These are phyloP conservation scores for Premnoplex brunnescens DNA, from an alignment of 2,797 vertebrate genomes.

Conservation along the genomic window DNA sequence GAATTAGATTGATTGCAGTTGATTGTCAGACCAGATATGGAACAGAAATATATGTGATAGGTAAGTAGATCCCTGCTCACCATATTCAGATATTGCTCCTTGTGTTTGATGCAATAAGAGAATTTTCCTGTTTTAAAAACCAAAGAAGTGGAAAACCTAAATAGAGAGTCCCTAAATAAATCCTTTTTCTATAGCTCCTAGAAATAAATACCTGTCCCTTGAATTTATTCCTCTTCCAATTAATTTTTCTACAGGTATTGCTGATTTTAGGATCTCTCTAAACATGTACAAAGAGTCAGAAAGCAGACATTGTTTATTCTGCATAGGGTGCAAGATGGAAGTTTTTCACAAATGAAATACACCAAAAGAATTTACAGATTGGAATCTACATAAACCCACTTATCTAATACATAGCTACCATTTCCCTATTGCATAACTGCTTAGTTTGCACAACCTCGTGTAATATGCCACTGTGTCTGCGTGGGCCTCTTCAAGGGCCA, in stretches of 20 bases:
- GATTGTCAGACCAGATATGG: background rate
- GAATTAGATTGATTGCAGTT: background rate
- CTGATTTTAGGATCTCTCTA: background rate
- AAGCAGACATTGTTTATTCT: background rate
- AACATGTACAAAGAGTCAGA: background rate
- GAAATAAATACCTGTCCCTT: background rate
- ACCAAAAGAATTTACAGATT: background rate
- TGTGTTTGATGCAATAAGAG: background rate
- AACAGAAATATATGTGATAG: background rate
- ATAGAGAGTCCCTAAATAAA: background rate
- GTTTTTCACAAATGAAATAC: background rate
- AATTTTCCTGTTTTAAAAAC: background rate
- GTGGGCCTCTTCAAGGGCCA: background rate
- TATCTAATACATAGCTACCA: background rate
- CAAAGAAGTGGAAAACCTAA: background rate
- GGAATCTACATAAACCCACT: background rate
- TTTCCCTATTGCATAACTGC: background rate
- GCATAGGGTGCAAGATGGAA: background rate
- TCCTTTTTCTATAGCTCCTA: background rate
- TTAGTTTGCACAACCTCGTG: background rate
- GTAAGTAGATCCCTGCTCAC: background rate
- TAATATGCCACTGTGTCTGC: background rate
- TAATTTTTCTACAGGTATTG: background rate
- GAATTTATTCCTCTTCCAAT: background rate
- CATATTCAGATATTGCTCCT: background rate